phyloP scores from a whole-genome alignment of 2,113 vertebrate species.

The Ammodytes marinus region DNA sequence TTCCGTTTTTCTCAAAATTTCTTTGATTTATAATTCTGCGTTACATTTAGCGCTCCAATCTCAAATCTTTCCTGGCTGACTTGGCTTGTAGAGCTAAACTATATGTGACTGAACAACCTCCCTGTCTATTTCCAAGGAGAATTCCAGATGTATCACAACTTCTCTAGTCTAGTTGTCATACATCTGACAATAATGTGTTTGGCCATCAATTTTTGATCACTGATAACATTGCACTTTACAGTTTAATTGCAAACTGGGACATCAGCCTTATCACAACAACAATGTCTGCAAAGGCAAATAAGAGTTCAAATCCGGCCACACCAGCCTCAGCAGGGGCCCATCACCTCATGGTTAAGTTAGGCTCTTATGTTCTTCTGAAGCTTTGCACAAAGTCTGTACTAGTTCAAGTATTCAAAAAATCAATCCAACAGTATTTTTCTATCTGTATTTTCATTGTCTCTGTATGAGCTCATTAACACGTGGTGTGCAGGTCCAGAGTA shows the following conservation, averaged over 20 bases:
- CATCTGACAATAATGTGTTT: not conserved
- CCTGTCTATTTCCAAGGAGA: not conserved
- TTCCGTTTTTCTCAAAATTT: not conserved
- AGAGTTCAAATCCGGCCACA: not conserved
- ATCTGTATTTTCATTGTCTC: not conserved
- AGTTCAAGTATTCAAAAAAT: not conserved
- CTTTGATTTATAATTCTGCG: not conserved
- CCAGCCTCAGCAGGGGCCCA: not conserved
- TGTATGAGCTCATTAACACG: not conserved
- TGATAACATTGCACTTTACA: not conserved
- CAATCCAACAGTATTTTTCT: not conserved
- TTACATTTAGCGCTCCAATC: not conserved
- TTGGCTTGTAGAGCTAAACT: not conserved
- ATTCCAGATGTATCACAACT: not conserved
- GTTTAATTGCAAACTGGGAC: not conserved
- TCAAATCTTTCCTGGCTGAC: not conserved
- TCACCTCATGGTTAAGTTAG: not conserved
- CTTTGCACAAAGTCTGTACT: not conserved
- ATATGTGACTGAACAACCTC: not conserved
- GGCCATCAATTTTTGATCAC: conserved; percentile 14
- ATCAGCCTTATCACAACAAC: not conserved
- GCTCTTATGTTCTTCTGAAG: not conserved
- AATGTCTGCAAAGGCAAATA: not conserved
- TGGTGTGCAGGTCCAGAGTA: not conserved
- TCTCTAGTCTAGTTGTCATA: not conserved